A percentile compares a stretch with the other conserved stretches of the same genome.
These are phyloP conservation scores for Rhopalosiphum maidis DNA, from an alignment of 1,140 invertebrate genomes.

Conservation along the genomic window DNA sequence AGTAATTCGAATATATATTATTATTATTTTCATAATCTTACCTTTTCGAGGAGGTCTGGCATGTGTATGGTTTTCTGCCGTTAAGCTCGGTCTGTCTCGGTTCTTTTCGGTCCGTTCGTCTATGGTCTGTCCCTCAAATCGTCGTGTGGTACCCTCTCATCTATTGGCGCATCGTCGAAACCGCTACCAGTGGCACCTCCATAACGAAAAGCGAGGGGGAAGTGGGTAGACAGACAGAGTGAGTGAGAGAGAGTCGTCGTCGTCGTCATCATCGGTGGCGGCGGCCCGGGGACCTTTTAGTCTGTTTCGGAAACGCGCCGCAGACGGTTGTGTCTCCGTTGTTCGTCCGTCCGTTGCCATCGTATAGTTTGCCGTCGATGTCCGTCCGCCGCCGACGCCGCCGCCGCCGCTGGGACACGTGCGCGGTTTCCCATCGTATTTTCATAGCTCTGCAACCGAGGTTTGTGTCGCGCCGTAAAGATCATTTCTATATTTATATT, in stretches of 20 bases:
- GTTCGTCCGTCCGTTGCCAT: neutral
- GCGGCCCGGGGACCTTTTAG: constrained; percentile 34
- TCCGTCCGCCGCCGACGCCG: neutral
- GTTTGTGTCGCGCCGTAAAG: neutral
- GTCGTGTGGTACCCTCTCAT: neutral
- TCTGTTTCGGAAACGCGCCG: constrained; percentile 29
- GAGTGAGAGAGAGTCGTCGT: neutral
- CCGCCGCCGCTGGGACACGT: neutral
- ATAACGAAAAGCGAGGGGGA: neutral
- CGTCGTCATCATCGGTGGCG: neutral
- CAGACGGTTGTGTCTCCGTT: neutral
- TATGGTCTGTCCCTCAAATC: neutral
- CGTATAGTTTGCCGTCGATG: neutral
- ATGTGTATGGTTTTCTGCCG: neutral
- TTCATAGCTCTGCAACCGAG: neutral
- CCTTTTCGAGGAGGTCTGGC: neutral
- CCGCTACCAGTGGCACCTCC: neutral
- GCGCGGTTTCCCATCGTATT: neutral
- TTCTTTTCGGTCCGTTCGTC: neutral
- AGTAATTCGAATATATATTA: neutral
- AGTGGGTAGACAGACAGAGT: neutral
- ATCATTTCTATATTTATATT: neutral
- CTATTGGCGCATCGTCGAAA: too few species aligned
- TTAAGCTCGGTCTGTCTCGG: neutral
- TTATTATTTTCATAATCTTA: neutral